These are phyloP conservation scores for Acropora tenuis DNA, from an alignment of 64 coral and sea anemone species.

Conservation along the genomic window DNA sequence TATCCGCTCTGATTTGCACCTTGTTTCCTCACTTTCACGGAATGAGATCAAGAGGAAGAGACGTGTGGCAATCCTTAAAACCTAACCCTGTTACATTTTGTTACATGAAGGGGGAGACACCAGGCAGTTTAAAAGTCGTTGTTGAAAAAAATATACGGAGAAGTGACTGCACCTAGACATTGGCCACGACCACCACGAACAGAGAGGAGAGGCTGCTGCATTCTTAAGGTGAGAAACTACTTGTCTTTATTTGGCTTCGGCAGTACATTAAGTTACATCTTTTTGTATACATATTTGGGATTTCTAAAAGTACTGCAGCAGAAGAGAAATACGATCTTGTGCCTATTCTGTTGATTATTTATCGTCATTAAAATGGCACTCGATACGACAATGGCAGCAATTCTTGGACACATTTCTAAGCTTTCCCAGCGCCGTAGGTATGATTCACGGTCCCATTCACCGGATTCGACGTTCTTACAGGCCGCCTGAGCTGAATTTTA, in stretches of 20 bases:
- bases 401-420: neutral
- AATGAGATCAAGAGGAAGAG: conserved; percentile 18
- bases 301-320: conserved; percentile 42
- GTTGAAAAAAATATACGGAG: conserved; percentile 14
- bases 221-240: conserved; percentile 40
- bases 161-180: conserved; percentile 13
- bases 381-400: conserved; percentile 7
- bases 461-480: neutral
- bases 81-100: conserved; percentile 33
- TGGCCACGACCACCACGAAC: conserved; percentile 10
- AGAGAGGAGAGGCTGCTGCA: conserved; percentile 8
- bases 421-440: conserved; percentile 24
- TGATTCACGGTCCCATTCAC: neutral
- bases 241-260: conserved; percentile 42
- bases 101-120: conserved; percentile 25
- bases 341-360: conserved; percentile 17
- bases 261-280: conserved; percentile 4
- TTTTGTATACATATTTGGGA: conserved; percentile 1
- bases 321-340: conserved; percentile 49
- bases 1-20: neutral
- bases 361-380: conserved; percentile 18
- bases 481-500: conserved; percentile 27
- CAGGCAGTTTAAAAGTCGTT: neutral
- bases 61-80: conserved; percentile 11
- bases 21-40: conserved; percentile 7